Evolutionary conservation across 2,797 vertebrate species (phyloP).

Genomic region (Mycteria americana): DNA sequence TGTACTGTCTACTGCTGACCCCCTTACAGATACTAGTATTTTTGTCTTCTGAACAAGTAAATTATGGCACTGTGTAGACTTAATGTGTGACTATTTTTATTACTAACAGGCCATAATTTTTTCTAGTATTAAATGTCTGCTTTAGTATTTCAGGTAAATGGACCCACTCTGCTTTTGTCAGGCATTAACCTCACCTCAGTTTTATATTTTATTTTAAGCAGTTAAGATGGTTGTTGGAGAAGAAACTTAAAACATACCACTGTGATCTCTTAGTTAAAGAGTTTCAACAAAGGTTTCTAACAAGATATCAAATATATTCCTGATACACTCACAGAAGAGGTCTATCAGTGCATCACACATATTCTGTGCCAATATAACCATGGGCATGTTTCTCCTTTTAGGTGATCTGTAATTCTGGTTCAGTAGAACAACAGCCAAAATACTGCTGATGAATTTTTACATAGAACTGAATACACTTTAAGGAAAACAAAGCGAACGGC

Average conservation of each 20-base stretch:
- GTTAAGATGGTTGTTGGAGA: neutral
- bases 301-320: neutral
- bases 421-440: neutral
- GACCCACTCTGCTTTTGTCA: neutral
- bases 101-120: neutral
- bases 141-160: neutral
- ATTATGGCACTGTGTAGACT: neutral
- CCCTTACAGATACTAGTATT: neutral
- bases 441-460: neutral
- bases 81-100: neutral
- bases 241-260: neutral
- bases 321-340: neutral
- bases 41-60: neutral
- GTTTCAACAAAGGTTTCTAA: neutral
- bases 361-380: neutral
- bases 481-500: neutral
- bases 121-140: neutral
- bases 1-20: neutral
- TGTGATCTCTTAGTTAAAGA: neutral
- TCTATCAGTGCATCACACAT: neutral
- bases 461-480: neutral
- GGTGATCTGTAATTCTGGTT: neutral
- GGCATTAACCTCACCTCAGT: neutral
- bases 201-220: neutral
- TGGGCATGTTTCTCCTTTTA: neutral